Evolutionary conservation across 2,888 invertebrate genomes (phyloP), one percentile per base, ranked within the genome.

Genomic region (Aproaerema taeniolella): DNA sequence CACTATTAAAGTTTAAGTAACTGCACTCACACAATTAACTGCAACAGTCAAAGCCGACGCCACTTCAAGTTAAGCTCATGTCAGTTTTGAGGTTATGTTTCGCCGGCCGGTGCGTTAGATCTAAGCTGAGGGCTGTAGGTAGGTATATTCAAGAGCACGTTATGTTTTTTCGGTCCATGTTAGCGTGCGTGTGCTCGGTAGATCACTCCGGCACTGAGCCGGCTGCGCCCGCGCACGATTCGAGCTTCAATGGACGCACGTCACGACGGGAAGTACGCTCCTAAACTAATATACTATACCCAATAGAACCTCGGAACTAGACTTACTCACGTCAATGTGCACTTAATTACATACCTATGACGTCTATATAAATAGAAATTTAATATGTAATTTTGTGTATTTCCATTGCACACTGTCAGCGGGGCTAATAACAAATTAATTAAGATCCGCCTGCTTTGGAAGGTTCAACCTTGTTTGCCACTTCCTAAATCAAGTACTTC

Each of bases 221-320:
- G 58, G 38, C 69, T 67, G 76, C 55, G 50, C 53, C 73, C 79
- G 71, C 69, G 64, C 64, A 55, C 59, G 64, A 70, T 56, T 77
- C 76, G 70, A 67, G 72, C 59, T 71, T 85, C 70, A 81, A 82
- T 81, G 79, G 61, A 67, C 54, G 71, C 54, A 71, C 86, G 86
- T 86, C 85, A 86, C 61, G 60, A 62, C 74, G 86, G 86, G 79
- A 85, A 85, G 78, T 83, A 78, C 85, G 80, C 68, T 53, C 38
- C 47, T 62, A 64, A 70, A 66, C 67, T 67, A 76, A 78, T 72
- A 75, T 58, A 62, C 20, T 6, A 20, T 20, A 73, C 50, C 51
- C 58, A 72, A 70, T 67, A 69, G 60, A 67, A 56, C 64, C 67
- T 69, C 70, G 62, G 62, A 74, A 68, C 65, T 58, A 53, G 60